Percentiles rank a stretch among this genome's conserved stretches.
Conservation (phyloP, 2,797 vertebrate genomes). For the Salarias fasciatus region DNA sequence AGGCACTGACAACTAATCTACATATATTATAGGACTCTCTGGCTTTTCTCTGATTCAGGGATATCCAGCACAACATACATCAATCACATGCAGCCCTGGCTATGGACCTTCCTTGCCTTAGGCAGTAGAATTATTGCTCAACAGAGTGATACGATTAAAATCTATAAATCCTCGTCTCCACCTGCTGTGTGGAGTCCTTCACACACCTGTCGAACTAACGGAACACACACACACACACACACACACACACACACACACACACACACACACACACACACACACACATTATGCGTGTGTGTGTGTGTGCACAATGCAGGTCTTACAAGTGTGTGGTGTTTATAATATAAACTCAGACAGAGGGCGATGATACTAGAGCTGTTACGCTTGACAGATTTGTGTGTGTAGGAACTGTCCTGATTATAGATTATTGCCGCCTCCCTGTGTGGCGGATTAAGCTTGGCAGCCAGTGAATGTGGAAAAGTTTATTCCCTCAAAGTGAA, state of each 20-base stretch:
- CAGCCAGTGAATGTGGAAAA: slow-evolving; percentile 3
- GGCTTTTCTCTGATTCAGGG: slow-evolving; percentile 20
- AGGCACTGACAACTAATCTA: slow-evolving; percentile 10
- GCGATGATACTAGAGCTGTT: slow-evolving; percentile 40
- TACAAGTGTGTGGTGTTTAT: slow-evolving; percentile 62
- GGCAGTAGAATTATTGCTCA: slow-evolving; percentile 80
- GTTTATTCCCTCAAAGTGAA: slow-evolving; percentile 24
- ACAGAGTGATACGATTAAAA: slow-evolving; percentile 78
- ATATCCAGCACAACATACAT: slow-evolving; percentile 48
- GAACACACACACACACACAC: slow-evolving; percentile 45
- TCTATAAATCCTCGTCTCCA: slow-evolving; percentile 82
- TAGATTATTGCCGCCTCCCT: slow-evolving; percentile 8
- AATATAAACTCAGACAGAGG: slow-evolving; percentile 70
- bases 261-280: no score
- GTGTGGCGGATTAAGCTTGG: neutral
- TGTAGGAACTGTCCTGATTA: slow-evolving; percentile 47
- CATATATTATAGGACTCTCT: slow-evolving; percentile 3
- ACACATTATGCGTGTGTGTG: neutral
- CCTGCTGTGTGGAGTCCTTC: slow-evolving; percentile 76
- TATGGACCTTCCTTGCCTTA: slow-evolving; percentile 48
- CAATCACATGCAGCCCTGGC: slow-evolving; percentile 53
- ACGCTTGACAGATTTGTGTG: slow-evolving; percentile 49
- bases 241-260: slow-evolving; percentile 13
- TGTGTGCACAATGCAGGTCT: slow-evolving; percentile 6
- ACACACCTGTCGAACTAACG: slow-evolving; percentile 80